These are phyloP conservation scores for Drosophila kuntzei DNA, from an alignment of 2,888 invertebrate genomes.

Conservation along the genomic window DNA sequence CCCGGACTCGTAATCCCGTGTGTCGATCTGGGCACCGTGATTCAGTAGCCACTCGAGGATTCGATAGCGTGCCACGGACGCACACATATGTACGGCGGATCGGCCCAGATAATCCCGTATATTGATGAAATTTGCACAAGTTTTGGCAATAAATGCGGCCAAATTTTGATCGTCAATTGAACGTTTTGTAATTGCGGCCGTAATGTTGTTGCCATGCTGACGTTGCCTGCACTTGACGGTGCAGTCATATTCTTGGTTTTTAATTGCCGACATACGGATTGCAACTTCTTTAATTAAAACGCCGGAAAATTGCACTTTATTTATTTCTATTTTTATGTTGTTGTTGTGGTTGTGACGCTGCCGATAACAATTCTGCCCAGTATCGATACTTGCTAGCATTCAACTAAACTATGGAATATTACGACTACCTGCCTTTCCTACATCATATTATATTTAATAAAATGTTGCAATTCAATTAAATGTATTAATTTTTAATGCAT, in stretches of 20 bases:
- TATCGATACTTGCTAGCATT: slow-evolving; percentile 21
- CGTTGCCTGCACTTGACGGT: slow-evolving; percentile 87
- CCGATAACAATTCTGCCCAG: background rate
- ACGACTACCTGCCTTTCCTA: background rate
- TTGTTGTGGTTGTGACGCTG: background rate
- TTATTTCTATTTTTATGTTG: background rate
- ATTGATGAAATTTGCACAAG: slow-evolving; percentile 88
- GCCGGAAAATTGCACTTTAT: slow-evolving; percentile 39
- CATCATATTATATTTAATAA: background rate
- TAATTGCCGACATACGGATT: slow-evolving; percentile 65
- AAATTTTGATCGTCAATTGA: slow-evolving; percentile 87
- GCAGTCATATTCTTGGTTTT: slow-evolving; percentile 86
- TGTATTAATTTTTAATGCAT: background rate
- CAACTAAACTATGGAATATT: no score
- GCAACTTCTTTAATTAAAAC: slow-evolving; percentile 23
- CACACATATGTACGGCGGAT: slow-evolving; percentile 92
- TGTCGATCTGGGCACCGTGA: slow-evolving; percentile 85
- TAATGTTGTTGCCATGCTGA: slow-evolving; percentile 86
- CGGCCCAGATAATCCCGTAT: slow-evolving; percentile 89
- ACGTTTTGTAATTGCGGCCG: slow-evolving; percentile 89
- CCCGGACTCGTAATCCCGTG: slow-evolving; percentile 86
- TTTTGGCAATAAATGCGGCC: slow-evolving; percentile 87
- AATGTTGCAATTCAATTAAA: background rate
- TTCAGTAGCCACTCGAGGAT: slow-evolving; percentile 91
- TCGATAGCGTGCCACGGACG: slow-evolving; percentile 89